Conservation (phyloP, 2,888 invertebrate species). For the Melanargia galathea region DNA sequence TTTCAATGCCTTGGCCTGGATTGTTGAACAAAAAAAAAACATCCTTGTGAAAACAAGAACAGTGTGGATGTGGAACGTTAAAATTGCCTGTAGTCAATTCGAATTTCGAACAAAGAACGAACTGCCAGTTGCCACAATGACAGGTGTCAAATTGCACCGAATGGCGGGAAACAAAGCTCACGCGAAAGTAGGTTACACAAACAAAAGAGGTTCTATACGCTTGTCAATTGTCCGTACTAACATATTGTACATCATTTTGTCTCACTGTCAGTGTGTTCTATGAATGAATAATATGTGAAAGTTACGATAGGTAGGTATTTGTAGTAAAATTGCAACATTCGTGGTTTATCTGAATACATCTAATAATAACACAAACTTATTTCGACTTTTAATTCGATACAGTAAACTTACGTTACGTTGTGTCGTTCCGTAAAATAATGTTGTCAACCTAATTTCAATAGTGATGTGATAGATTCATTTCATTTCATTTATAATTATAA, state of each 20-base stretch:
- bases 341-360: neutral
- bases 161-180: slow-evolving; percentile 61
- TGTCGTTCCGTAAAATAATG: too few relatives aligned
- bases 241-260: neutral
- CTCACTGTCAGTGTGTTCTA: too few relatives aligned
- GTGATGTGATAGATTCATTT: too few relatives aligned
- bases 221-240: slow-evolving; percentile 10
- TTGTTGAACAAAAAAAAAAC: slow-evolving; percentile 37
- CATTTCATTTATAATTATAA: too few relatives aligned
- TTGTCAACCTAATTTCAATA: too few relatives aligned
- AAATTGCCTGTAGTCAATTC: slow-evolving; percentile 37
- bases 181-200: slow-evolving; percentile 60
- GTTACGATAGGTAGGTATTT: too few relatives aligned
- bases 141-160: slow-evolving; percentile 52
- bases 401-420: too few relatives aligned
- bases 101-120: slow-evolving; percentile 41
- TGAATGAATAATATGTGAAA: neutral
- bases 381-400: too few relatives aligned
- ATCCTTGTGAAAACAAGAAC: slow-evolving; percentile 47
- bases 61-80: slow-evolving; percentile 40
- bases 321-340: neutral
- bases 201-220: slow-evolving; percentile 39
- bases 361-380: too few relatives aligned
- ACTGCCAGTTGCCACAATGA: slow-evolving; percentile 55
- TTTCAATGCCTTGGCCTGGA: slow-evolving; percentile 45